Evolutionary conservation across 2,888 invertebrate species (phyloP).

Genomic region (Trichopoda pennipes): DNA sequence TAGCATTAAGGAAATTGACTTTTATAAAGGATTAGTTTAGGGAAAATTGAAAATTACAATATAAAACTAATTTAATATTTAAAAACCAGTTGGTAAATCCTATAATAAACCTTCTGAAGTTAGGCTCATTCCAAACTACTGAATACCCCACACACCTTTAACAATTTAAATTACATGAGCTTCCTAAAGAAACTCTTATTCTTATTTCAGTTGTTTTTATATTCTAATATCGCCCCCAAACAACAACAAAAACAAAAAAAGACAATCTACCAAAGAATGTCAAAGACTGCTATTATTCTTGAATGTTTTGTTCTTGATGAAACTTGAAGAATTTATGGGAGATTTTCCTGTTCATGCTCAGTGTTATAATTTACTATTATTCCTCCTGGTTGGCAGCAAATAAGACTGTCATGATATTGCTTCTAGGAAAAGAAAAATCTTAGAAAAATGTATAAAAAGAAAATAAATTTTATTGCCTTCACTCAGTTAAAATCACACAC

Average conservation of each 20-base stretch:
- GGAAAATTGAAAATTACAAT: too few relatives aligned
- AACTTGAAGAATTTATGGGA: constrained; percentile 55
- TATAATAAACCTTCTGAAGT: too few relatives aligned
- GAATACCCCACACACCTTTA: not conserved
- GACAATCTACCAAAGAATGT: constrained; percentile 9
- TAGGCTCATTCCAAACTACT: too few relatives aligned
- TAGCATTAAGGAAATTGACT: not conserved
- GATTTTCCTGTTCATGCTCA: constrained; percentile 25
- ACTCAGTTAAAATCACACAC: not conserved
- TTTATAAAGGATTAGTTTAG: not conserved
- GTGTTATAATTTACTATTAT: constrained; percentile 34
- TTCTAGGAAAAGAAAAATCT: constrained; percentile 18
- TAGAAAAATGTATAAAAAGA: constrained; percentile 10
- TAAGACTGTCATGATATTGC: constrained; percentile 36
- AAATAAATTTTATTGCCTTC: constrained; percentile 48
- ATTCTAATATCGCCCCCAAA: constrained; percentile 5
- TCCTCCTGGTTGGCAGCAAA: constrained; percentile 35
- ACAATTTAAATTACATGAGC: not conserved
- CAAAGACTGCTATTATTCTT: constrained; percentile 46
- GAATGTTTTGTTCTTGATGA: constrained; percentile 20
- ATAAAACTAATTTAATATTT: too few relatives aligned
- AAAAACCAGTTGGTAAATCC: too few relatives aligned
- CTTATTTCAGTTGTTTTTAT: not conserved
- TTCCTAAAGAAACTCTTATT: not conserved
- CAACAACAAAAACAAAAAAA: constrained; percentile 7